Evolutionary conservation across 2,888 invertebrate species (phyloP), one percentile per base, ranked within the genome.

Genomic region (Acronicta alni): DNA sequence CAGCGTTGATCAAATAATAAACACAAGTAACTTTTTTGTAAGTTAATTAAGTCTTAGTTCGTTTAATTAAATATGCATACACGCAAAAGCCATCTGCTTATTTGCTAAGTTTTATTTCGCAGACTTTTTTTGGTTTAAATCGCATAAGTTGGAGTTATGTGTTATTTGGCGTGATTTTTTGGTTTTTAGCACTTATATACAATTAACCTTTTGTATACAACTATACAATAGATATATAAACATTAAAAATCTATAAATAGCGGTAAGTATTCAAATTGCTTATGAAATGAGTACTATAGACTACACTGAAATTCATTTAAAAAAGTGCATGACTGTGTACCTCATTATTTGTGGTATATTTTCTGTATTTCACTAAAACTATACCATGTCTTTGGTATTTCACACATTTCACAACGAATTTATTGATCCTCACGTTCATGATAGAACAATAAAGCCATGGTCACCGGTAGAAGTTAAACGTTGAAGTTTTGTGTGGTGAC

Each of bases 31-130:
- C 35, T 46, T 55, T 46, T 60, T 54, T 20, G 20, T 49, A 35
- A 57, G 45, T 59, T 58, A 56, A 62, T 58, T 58, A 58, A 55
- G 12, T 37, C 51, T 57, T 35, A 47, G 47, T 51, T 42, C 35
- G 46, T 12, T 44, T 52, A 38, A 38, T 57, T n/a, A 26, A 57
- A 37, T 57, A 37, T 72, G 67, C 59, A 46, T 54, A 47, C 38
- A 38, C 44, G 47, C 26, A 46, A 20, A 17, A 20, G 42, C 20
- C 41, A 39, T 39, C 42, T 39, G 30, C 47, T 14, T 51, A 47
- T 48, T 54, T 35, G 30, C 7, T 3, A 23, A 17, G 18, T 62
- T 57, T 61, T 45, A 48, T 59, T 59, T 46, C 23, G 38, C 49
- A 58, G 49, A 17, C 43, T 39, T 46, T 45, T 38, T 38, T 46